Evolutionary conservation across 1,140 invertebrate species (phyloP).

Genomic region (Eueides isabella): DNA sequence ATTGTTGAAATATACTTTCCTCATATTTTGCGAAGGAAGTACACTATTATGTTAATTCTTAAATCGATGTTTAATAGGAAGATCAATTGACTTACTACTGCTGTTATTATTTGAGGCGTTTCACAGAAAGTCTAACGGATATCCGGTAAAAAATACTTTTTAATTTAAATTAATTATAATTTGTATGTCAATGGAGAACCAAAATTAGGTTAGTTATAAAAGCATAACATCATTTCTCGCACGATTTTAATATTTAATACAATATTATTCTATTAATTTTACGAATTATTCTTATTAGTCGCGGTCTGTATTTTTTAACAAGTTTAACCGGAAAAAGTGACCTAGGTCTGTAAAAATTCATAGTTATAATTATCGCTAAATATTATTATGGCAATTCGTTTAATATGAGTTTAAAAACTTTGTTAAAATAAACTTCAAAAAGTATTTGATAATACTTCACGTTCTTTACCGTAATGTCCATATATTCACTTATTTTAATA

Average conservation of each 20-base stretch:
- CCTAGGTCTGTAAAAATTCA: background rate
- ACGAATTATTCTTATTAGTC: background rate
- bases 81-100: background rate
- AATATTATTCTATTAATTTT: background rate
- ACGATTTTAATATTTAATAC: background rate
- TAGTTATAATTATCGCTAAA: background rate
- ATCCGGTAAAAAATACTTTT: background rate
- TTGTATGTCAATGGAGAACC: background rate
- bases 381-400: background rate
- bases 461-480: too few relatives aligned
- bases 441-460: background rate
- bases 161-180: background rate
- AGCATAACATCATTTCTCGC: background rate
- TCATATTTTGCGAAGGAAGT: background rate
- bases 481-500: too few relatives aligned
- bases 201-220: background rate
- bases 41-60: background rate
- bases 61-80: background rate
- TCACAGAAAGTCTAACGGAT: background rate
- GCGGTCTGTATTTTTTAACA: background rate
- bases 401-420: background rate
- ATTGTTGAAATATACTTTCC: background rate
- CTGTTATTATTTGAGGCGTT: background rate
- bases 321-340: background rate
- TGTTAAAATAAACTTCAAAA: background rate